Conservation (phyloP, 2,113 vertebrate genomes). For the Tychaedon coryphoeus region DNA sequence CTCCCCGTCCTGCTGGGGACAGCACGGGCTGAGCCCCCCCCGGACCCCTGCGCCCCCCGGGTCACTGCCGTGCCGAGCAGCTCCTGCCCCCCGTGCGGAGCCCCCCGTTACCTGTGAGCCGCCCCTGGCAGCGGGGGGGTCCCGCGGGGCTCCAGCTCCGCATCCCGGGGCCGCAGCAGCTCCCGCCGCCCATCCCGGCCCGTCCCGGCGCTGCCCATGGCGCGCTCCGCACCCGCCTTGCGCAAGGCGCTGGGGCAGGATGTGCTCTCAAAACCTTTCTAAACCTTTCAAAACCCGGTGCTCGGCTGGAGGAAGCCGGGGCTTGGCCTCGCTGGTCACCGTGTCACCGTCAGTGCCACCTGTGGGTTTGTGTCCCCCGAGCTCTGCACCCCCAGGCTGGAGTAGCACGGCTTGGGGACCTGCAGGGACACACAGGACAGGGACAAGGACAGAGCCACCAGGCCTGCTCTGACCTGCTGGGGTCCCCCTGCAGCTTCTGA, state of each 20-base stretch:
- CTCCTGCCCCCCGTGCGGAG: neutral
- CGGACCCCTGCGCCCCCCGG: rapidly evolving
- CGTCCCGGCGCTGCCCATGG: neutral
- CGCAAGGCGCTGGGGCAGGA: neutral
- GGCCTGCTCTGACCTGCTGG: no score
- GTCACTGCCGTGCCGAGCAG: neutral
- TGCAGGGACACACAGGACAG: no score
- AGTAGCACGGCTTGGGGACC: no score
- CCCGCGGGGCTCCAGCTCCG: neutral
- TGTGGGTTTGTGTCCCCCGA: rapidly evolving
- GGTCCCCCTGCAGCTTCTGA: no score
- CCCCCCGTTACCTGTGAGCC: neutral
- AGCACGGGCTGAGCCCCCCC: rapidly evolving
- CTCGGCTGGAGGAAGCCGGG: neutral
- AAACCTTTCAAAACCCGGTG: neutral
- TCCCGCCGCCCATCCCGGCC: neutral
- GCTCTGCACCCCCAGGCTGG: neutral
- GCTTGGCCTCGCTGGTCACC: neutral
- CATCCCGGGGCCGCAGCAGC: neutral
- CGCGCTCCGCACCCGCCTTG: rapidly evolving
- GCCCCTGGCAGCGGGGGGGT: neutral
- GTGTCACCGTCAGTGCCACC: neutral
- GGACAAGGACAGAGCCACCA: no score
- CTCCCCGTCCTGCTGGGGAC: rapidly evolving
- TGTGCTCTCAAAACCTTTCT: neutral